Percentiles rank a stretch among this genome's conserved stretches.
Evolutionary conservation across 2,113 vertebrate species (phyloP).

Genomic region (Glareola pratincola): DNA sequence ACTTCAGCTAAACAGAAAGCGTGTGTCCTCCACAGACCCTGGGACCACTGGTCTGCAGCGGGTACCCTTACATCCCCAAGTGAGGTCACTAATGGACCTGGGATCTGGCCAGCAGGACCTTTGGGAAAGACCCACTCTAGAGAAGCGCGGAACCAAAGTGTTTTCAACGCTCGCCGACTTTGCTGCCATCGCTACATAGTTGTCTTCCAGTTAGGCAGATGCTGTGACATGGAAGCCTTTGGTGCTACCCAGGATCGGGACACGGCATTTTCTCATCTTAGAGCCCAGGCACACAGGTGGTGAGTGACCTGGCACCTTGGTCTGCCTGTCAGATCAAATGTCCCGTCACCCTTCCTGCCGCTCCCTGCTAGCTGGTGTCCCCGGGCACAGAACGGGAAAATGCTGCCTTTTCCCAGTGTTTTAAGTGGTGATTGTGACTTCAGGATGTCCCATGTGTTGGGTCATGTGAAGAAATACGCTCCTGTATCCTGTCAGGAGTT

Average conservation of each 20-base stretch:
- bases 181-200: rapidly evolving
- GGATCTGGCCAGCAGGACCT: neutral
- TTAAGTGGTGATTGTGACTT: neutral
- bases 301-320: neutral
- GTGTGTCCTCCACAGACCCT: neutral
- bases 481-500: neutral
- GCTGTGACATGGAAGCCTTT: neutral
- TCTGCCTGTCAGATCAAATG: neutral
- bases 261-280: rapidly evolving
- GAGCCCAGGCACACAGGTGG: neutral
- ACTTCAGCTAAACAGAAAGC: neutral
- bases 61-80: neutral
- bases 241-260: rapidly evolving
- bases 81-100: neutral
- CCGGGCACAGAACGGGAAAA: neutral
- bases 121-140: neutral
- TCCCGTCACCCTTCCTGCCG: neutral
- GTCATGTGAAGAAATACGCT: rapidly evolving
- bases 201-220: neutral
- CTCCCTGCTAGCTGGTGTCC: neutral
- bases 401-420: neutral
- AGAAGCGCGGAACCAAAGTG: neutral
- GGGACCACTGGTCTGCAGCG: neutral
- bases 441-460: neutral
- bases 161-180: rapidly evolving